Base-by-base conservation (phyloP, 2,888 invertebrate genomes). In the Onthophagus sagittarius region DNA sequence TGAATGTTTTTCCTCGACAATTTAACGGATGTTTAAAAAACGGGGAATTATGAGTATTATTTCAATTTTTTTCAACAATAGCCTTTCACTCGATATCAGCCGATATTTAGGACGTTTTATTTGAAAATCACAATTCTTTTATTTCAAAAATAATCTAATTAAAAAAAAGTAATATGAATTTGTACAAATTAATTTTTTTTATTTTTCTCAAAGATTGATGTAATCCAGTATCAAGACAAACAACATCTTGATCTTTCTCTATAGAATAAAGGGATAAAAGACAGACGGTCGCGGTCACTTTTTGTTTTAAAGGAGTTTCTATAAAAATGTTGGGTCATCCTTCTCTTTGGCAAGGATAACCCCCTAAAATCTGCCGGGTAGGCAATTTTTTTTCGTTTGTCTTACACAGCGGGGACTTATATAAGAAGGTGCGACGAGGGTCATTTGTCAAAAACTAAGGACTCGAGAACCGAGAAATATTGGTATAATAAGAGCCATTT, bases 361-460 rank as follows among this genome's bases (percentile, higher is more conserved):
- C 7, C 39, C 39, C 39, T 53, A 53, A 53, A 53, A 53, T 53
- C 39, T 53, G 39, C 39, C 39, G 39, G 39, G 39, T 53, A 53
- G 39, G 39, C 11, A 53, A 53, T 53, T 53, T 53, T 53, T 53
- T 53, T 53, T 53, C 39, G 39, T 53, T 53, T 53, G 39, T 53
- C 39, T 53, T 53, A 53, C 39, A 11, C 39, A 53, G 39, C 39
- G 39, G 39, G 39, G 39, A 53, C 39, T 53, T 53, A 53, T 11
- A 53, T 53, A 53, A 53, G 23, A 23, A 23, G 70, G 77, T 74
- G 73, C 76, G 53, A 71, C 69, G 73, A 72, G 74, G 74, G 39
- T 53, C 39, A 53, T 53, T 53, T 53, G 39, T 53, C 39, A 53
- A 53, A 23, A 53, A 53, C 39, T 53, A 53, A 53, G 39, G 39